Conservation (phyloP, 2,888 invertebrate genomes). For the Argyresthia goedartella region DNA sequence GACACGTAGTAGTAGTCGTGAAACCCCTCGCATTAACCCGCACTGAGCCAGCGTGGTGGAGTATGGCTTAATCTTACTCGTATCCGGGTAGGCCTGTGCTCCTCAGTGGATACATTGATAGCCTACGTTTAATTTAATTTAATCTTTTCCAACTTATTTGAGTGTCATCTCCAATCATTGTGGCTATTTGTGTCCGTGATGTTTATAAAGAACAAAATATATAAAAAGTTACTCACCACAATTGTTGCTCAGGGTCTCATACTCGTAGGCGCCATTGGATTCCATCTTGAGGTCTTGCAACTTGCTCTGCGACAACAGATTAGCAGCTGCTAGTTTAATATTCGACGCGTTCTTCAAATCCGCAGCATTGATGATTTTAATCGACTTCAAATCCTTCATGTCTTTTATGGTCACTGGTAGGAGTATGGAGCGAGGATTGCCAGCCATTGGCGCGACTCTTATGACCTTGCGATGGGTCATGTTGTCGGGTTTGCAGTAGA, state of each 20-base stretch:
- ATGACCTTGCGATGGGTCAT: conserved; percentile 56
- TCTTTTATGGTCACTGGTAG: conserved; percentile 78
- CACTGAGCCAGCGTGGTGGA: too few relatives aligned
- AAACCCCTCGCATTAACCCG: too few relatives aligned
- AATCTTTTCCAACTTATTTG: too few relatives aligned
- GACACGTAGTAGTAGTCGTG: too few relatives aligned
- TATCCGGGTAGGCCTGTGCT: too few relatives aligned
- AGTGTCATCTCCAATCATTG: too few relatives aligned
- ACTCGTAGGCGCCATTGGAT: conserved; percentile 43
- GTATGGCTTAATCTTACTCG: too few relatives aligned
- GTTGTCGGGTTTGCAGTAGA: conserved; percentile 58
- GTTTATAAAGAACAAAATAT: too few relatives aligned
- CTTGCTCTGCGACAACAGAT: conserved; percentile 59
- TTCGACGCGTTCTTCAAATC: conserved; percentile 67
- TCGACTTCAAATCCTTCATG: conserved; percentile 78
- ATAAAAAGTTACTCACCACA: conserved; percentile 41
- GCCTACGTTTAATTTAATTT: too few relatives aligned
- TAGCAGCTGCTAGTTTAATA: conserved; percentile 64
- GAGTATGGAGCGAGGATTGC: conserved; percentile 75
- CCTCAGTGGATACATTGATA: too few relatives aligned
- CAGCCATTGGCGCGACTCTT: conserved; percentile 57
- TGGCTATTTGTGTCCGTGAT: too few relatives aligned
- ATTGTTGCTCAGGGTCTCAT: conserved; percentile 37
- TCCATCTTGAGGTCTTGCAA: conserved; percentile 49
- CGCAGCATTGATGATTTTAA: conserved; percentile 79